Conservation (phyloP, 2,113 vertebrate genomes). For the Uria aalge region DNA sequence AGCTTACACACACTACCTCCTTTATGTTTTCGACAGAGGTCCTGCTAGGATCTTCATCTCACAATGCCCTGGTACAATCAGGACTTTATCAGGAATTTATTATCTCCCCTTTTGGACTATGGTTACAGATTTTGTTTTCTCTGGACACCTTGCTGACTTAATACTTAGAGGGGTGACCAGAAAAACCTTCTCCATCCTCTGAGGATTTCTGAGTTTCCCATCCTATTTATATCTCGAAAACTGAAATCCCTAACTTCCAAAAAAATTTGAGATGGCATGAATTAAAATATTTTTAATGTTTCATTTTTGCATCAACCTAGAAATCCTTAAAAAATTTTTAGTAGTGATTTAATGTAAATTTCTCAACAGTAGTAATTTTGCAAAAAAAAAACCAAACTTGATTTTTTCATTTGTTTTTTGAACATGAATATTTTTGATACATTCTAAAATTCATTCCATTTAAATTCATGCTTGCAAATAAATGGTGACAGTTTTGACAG, state of each 20-base stretch:
- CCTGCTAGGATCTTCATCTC: not conserved
- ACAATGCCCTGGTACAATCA: not conserved
- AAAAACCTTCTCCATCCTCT: not conserved
- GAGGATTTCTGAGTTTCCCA: not conserved
- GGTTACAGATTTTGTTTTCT: not conserved
- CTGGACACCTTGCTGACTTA: not conserved
- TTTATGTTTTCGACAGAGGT: not conserved
- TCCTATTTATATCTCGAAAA: not conserved
- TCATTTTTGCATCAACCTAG: not conserved
- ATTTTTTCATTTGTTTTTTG: not conserved
- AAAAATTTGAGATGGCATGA: not conserved
- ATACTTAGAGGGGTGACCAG: not conserved
- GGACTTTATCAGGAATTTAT: not conserved
- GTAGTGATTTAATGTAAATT: not conserved
- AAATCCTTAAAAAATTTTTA: not conserved
- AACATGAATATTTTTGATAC: not conserved
- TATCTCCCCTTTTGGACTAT: not conserved
- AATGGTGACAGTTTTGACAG: not conserved
- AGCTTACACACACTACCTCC: not conserved
- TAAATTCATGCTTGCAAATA: not conserved
- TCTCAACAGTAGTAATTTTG: not conserved
- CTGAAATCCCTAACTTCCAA: not conserved
- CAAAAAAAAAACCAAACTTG: not conserved
- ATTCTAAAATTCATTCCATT: not conserved
- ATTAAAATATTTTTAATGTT: not conserved